These are phyloP conservation scores for Steinernema khuongi DNA, from an alignment of 1,140 invertebrate species.

Conservation along the genomic window DNA sequence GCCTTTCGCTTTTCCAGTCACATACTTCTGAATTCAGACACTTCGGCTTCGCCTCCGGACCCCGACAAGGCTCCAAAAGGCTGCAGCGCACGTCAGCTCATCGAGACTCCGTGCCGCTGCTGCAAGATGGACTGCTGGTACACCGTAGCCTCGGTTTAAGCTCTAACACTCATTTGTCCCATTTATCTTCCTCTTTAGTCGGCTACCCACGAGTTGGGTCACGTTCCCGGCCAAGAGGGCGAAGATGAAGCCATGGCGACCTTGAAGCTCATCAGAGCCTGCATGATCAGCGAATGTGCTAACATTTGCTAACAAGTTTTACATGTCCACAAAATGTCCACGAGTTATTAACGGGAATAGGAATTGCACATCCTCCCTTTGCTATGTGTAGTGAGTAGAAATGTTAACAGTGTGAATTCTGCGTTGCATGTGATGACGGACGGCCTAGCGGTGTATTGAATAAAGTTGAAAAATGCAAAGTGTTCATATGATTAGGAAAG, in stretches of 20 bases:
- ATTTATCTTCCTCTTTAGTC: conserved; percentile 30
- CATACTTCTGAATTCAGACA: not conserved
- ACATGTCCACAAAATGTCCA: not conserved
- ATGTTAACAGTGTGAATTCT: no score
- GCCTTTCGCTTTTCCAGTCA: not conserved
- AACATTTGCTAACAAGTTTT: conserved; percentile 33
- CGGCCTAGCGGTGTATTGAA: no score
- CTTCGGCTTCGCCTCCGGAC: no score
- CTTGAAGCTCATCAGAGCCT: conserved; percentile 50
- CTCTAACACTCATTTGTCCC: not conserved
- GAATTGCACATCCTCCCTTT: no score
- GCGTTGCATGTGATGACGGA: no score
- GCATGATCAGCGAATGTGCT: conserved; percentile 54
- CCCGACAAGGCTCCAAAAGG: not conserved
- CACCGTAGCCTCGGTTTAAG: conserved; percentile 42
- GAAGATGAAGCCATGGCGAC: conserved; percentile 56
- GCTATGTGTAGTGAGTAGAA: no score
- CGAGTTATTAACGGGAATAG: not conserved
- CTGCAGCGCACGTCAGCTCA: conserved; percentile 35
- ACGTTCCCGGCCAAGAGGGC: conserved; percentile 56
- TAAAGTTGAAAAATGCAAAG: no score
- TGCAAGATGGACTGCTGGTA: conserved; percentile 59
- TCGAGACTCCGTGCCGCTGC: conserved; percentile 47
- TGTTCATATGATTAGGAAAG: no score
- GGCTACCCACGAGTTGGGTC: conserved; percentile 56